Evolutionary conservation across 1,140 invertebrate species (phyloP), one percentile per base, ranked within the genome.

Genomic region (Halyomorpha halys): DNA sequence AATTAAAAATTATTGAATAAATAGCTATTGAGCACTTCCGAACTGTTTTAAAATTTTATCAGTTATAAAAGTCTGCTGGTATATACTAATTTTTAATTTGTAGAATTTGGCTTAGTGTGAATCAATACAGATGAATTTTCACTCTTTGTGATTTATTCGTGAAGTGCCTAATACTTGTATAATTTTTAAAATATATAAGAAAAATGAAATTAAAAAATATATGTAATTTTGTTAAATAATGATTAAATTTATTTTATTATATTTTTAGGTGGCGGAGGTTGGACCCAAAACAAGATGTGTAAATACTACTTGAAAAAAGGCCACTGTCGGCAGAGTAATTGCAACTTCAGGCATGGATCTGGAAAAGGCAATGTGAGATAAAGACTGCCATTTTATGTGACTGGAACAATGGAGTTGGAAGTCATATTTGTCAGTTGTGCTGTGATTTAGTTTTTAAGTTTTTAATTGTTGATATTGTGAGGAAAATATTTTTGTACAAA

Each of bases 281-380:
- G 63, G 53, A 59, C 21, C 15, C 18, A 25, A 23, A 63, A 54
- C 23, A 47, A 23, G 15, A 67, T 63, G 15, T 67, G 67, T 47
- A 65, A 67, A n/a, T 62, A 49, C 62, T 61, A 63, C 65, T 18
- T 63, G 8, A 68, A 63, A 30, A 63, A 62, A 49, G 67, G 67
- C 14, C 59, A 63, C 45, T 68, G 67, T 39, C 59, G 63, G 15
- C 56, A 59, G n/a, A 65, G 56, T 30, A 67, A 61, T 19, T 68
- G 67, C 51, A 44, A 49, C 13, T 68, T 65, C 53, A 54, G 60
- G 53, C 67, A 68, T 62, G 53, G 53, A 4, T 53, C 25, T 25
- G 47, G n/a, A 18, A 62, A 49, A 25, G 16, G 25, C 45, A 30
- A 19, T n/a, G 18, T 51, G 3, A 62, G 47, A 49, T 62, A 34